A percentile compares a stretch with the other conserved stretches of the same genome.
Evolutionary conservation across 30 jellyfish, hydroid and myxozoan species (phyloP).

Genomic region (Hydractinia symbiolongicarpus): DNA sequence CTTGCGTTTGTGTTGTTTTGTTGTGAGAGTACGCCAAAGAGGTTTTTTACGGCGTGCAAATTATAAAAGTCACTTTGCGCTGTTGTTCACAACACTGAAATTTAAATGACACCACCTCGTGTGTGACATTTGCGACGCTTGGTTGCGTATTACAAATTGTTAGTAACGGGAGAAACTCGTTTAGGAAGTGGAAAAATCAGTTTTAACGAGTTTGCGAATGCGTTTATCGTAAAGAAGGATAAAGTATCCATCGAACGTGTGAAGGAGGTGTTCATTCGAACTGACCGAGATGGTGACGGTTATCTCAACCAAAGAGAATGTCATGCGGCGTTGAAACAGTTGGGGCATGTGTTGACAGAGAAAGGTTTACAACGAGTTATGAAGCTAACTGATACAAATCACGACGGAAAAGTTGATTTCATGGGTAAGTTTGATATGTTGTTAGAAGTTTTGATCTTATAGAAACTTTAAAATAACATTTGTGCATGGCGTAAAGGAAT

Average conservation of each 20-base stretch:
- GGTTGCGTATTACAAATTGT: too few species aligned
- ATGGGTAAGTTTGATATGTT: neutral
- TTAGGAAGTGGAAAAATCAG: slow-evolving; percentile 13
- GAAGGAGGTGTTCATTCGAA: neutral
- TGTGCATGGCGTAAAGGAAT: too few species aligned
- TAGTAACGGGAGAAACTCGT: neutral
- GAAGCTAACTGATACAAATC: neutral
- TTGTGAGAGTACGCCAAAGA: too few species aligned
- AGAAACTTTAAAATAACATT: too few species aligned
- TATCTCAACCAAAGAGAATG: slow-evolving; percentile 7
- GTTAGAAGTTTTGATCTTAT: neutral
- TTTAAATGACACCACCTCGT: too few species aligned
- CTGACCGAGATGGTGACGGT: slow-evolving; percentile 7
- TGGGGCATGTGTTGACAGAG: slow-evolving; percentile 4
- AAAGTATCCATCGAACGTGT: neutral
- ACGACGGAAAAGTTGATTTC: slow-evolving; percentile 4
- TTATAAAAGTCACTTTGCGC: too few species aligned
- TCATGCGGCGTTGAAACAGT: neutral
- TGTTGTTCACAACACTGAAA: too few species aligned
- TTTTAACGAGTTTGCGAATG: slow-evolving; percentile 8
- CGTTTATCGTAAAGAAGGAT: slow-evolving; percentile 1
- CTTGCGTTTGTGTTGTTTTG: too few species aligned
- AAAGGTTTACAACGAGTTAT: slow-evolving; percentile 12
- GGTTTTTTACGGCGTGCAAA: too few species aligned
- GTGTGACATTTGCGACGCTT: too few species aligned